Evolutionary conservation across 2,113 vertebrate species (phyloP).

Genomic region (rabbit (Oryctolagus cuniculus)): DNA sequence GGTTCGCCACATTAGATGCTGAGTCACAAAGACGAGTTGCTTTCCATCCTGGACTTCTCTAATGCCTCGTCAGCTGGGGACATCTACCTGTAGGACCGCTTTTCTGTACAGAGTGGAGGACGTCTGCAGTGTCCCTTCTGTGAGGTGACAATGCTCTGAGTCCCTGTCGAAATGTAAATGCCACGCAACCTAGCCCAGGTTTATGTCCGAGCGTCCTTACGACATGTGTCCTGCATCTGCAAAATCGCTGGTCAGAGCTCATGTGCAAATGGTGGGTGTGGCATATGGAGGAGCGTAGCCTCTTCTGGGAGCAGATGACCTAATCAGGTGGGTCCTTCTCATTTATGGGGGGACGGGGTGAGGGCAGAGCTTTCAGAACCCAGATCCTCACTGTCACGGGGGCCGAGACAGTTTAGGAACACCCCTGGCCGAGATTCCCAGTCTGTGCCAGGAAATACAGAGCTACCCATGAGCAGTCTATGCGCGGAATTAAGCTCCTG

Average conservation of each 20-base stretch:
- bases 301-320: neutral
- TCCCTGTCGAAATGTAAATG: neutral
- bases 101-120: neutral
- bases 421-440: neutral
- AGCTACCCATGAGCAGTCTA: neutral
- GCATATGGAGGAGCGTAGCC: neutral
- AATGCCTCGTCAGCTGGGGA: rapidly evolving
- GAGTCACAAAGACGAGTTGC: neutral
- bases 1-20: neutral
- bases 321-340: neutral
- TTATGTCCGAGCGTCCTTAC: neutral
- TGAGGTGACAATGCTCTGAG: neutral
- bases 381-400: neutral
- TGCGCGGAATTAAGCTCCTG: constrained; percentile 72
- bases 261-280: too few relatives aligned
- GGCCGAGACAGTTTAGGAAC: neutral
- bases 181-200: neutral
- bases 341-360: neutral
- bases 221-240: neutral
- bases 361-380: neutral
- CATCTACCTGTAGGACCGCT: rapidly evolving
- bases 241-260: neutral
- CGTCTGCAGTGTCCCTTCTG: neutral
- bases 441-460: neutral
- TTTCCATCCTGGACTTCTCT: too few relatives aligned